Conservation (phyloP, 35 echinoderm and acorn worm genomes). For the Apostichopus californicus region DNA sequence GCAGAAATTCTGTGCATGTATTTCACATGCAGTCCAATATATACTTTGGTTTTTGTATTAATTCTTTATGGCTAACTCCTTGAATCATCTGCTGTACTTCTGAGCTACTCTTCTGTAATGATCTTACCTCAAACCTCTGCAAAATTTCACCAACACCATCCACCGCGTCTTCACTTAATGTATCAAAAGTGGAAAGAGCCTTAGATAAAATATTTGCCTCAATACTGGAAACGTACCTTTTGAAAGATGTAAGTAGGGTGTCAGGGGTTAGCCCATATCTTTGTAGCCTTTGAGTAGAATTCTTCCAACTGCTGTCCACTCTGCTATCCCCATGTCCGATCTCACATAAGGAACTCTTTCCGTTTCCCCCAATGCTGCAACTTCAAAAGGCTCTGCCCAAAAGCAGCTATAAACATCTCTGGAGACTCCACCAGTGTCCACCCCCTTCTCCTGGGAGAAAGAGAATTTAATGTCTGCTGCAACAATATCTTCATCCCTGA, state of each 20-base stretch:
- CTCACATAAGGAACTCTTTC: conserved; percentile 11
- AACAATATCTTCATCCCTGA: neutral
- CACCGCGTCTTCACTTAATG: neutral
- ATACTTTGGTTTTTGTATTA: conserved; percentile 23
- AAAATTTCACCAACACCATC: neutral
- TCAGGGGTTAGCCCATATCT: neutral
- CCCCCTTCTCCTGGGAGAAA: neutral
- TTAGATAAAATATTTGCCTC: neutral
- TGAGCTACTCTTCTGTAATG: neutral
- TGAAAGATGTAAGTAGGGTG: neutral
- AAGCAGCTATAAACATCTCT: neutral
- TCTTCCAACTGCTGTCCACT: conserved; percentile 1
- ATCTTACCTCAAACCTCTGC: neutral
- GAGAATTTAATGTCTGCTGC: neutral
- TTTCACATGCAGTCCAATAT: neutral
- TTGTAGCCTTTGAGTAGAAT: neutral
- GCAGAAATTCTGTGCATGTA: neutral
- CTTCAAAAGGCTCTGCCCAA: conserved; percentile 13
- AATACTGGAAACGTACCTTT: neutral
- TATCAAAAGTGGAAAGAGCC: neutral
- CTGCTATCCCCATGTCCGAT: neutral
- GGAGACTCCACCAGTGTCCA: conserved; percentile 18
- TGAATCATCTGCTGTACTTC: neutral
- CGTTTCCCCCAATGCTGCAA: neutral
- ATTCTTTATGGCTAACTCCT: neutral